Evolutionary conservation across 2,888 invertebrate genomes (phyloP), one percentile per base, ranked within the genome.

Genomic region (Allophyes oxyacanthae): DNA sequence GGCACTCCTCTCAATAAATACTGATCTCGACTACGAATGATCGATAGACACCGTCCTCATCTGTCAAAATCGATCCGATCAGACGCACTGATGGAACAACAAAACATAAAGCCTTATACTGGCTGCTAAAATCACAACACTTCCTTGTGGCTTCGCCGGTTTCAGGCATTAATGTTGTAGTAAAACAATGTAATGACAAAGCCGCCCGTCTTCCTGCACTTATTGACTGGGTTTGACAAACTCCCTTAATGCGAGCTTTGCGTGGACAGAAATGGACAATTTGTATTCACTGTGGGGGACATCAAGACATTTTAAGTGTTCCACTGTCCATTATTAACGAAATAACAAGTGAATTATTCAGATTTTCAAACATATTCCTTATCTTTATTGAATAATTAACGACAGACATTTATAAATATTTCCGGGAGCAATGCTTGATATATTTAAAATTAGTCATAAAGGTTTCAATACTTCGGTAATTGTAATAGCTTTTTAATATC

Each of bases 211-310:
- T 68, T 68, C 70, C 69, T 75, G 64, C 60, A 75, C 74, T 77
- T 82, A 82, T 82, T 81, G 81, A 81, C 79, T 73, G 65, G 69
- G 78, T 87, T 90, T 89, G 89, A 89, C 89, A 83, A 84, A 83
- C 83, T 85, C 78, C 86, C 90, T 83, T 94, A 93, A 94, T 92
- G 91, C 76, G 85, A 72, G 84, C 85, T 83, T 94, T 78, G 93
- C 93, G 93, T 94, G 93, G 84, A 81, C 87, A 88, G 89, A 92
- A 91, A 88, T 84, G 87, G 86, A 84, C 91, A 88, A n/a, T 92
- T 91, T 84, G 90, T 90, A 89, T 87, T 89, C 88, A 87, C 82
- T 78, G 81, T 80, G 76, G 83, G 85, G 81, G 82, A 84, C 85
- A 84, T 86, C 85, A 82, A 87, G 86, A 84, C 83, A 84, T 84